Evolutionary conservation across 2,797 vertebrate genomes (phyloP), one percentile per base, ranked within the genome.

Genomic region (Kryptolebias ocellatus): DNA sequence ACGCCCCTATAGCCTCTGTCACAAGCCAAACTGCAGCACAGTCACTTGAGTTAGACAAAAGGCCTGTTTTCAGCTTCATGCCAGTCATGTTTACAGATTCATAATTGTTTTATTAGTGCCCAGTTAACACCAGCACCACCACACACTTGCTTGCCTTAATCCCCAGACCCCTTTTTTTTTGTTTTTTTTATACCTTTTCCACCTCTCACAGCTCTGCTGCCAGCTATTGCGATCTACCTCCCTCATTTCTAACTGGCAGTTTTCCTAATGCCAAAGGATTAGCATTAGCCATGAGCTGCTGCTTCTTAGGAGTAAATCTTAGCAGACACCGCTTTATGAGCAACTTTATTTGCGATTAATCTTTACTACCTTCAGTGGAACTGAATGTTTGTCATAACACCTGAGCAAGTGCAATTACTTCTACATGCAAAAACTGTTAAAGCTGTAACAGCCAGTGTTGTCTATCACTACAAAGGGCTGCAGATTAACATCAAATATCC

Each of bases 141-240:
- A 45, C 72, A 53, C 76, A 72, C 60, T 39, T 49, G 64, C 72
- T 84, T 59, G 79, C 84, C 84, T 85, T 83, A 79, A 83, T 78
- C 61, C 58, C 53, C 10, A 50, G 56, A 74, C 55, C 66, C 77
- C 72, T 39, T 39, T 39, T 39, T 39, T 39, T 12, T 34, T 34
- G 0, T 34, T 34, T 4, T 34, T 34, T 4, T 75, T 5, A 20
- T 64, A 72, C 51, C 59, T 67, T 17, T 74, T 56, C 46, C 54
- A 74, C 66, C 57, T 72, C 39, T 49, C 46, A 62, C 71, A 84
- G 77, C 78, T 78, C 83, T 72, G 79, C 84, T 74, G 73, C 71
- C 84, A 79, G 72, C 82, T 76, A 17, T 73, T 52, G 70, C 83
- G 64, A 81, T 79, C 88, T 87, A 90, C 87, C 90, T 90, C 85